Base-by-base conservation (phyloP, 2,888 invertebrate species). In the Orchestes rusci region DNA sequence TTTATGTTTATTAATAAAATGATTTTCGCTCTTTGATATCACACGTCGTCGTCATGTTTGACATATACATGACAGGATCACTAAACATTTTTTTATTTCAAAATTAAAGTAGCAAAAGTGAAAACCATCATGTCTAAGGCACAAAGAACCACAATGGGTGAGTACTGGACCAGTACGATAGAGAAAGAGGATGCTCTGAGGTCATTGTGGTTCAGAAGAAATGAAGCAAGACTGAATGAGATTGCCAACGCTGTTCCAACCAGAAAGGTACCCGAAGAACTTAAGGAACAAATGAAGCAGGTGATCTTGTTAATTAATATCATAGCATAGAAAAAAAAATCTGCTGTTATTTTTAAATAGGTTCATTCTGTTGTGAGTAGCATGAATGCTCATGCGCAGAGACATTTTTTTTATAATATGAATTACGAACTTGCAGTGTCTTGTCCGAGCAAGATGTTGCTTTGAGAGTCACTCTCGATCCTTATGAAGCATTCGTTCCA, bases 121-220 rank as follows among this genome's bases (percentile, higher is more conserved):
- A 2, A 27, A 27, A 13, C 8, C 34, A 39, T 32, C 19, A 49
- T 49, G 49, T 45, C 49, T 12, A 49, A 49, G 20, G 44, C 20
- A 51, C 49, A 31, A 47, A 51, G 28, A 46, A 42, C 31, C 12
- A 46, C 12, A 29, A 56, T 37, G 37, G 49, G 47, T 8, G 52
- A 54, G 10, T 50, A 54, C 4, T 61, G 58, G 60, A 46, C 48
- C 0, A 49, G 56, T 15, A 50, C 56, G 5, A 60, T 64, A 7
- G 59, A 61, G 43, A 67, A 64, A 47, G 68, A 69, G 51, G 57
- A 63, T 33, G 49, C 50, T 7, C 51, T 68, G 17, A 58, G 67
- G 18, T 45, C 67, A 18, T 61, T 61, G 50, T 70, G 69, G 69
- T 70, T 68, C 50, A 53, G 56, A 30, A 60, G 54, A 41, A 68